phyloP scores from a whole-genome alignment of 2,888 invertebrate species.

The Eretmocerus hayati region DNA sequence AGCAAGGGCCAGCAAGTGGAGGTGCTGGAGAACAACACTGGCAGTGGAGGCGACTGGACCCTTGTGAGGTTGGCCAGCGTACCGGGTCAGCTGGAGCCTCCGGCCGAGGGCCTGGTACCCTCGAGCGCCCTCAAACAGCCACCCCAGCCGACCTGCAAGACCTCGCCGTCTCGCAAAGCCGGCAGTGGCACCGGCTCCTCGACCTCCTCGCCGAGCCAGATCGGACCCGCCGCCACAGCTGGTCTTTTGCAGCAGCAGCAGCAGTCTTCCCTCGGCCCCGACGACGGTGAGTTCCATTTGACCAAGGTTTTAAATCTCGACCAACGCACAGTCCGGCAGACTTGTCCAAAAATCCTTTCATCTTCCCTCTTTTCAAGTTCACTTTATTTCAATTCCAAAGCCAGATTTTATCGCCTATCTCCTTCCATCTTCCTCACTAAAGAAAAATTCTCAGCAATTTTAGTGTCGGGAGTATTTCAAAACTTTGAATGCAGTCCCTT shows the following conservation, averaged over 20 bases:
- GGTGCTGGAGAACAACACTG: slow-evolving; percentile 68
- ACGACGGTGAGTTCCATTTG: slow-evolving; percentile 48
- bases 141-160: slow-evolving; percentile 52
- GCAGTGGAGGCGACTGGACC: slow-evolving; percentile 43
- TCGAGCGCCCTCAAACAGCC: slow-evolving; percentile 70
- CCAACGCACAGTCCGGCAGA: too few species aligned
- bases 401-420: too few species aligned
- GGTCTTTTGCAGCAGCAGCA: slow-evolving; percentile 26
- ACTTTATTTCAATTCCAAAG: too few species aligned
- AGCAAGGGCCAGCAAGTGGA: slow-evolving; percentile 91
- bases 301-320: too few species aligned
- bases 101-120: slow-evolving; percentile 76
- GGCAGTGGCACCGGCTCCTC: too few species aligned
- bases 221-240: slow-evolving; percentile 29
- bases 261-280: slow-evolving; percentile 34
- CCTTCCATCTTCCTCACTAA: too few species aligned
- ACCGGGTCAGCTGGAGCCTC: slow-evolving; percentile 50
- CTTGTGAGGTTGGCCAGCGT: slow-evolving; percentile 49
- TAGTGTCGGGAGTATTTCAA: too few species aligned
- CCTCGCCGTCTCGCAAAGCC: slow-evolving; percentile 53
- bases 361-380: too few species aligned
- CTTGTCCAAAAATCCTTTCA: too few species aligned
- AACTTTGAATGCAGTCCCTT: too few species aligned
- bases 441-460: too few species aligned
- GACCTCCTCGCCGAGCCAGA: too few species aligned